These are phyloP conservation scores for Thamnaconus septentrionalis DNA, from an alignment of 2,113 vertebrate genomes.

Conservation along the genomic window DNA sequence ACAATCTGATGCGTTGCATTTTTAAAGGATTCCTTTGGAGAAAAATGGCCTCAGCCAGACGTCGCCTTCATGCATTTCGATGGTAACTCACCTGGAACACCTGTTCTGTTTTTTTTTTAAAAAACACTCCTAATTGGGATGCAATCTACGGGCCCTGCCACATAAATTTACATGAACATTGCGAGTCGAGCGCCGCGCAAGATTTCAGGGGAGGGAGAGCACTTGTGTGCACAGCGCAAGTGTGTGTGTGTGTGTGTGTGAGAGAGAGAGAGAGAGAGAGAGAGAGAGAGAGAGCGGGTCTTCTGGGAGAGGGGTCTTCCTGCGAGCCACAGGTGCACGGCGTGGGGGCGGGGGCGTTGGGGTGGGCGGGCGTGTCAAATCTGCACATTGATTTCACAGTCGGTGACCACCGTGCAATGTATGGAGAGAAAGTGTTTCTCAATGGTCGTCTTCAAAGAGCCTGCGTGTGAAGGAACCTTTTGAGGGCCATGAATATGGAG, in stretches of 20 bases:
- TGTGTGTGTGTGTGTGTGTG: no score
- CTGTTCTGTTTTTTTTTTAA: slow-evolving; percentile 26
- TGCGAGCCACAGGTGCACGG: slow-evolving; percentile 54
- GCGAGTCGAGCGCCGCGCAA: no score
- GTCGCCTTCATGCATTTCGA: no score
- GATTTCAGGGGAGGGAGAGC: no score
- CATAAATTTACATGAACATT: no score
- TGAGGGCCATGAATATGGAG: slow-evolving; percentile 70
- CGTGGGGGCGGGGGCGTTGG: slow-evolving; percentile 28
- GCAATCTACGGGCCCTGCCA: no score
- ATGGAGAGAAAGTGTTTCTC: slow-evolving; percentile 51
- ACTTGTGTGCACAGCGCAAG: no score
- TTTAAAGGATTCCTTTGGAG: no score
- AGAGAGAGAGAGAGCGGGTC: slow-evolving; percentile 36
- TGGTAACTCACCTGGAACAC: no score
- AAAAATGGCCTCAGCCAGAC: no score
- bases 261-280: slow-evolving; percentile 5
- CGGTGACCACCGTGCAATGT: slow-evolving; percentile 50
- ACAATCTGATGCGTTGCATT: no score
- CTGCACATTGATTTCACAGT: slow-evolving; percentile 67
- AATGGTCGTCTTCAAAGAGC: slow-evolving; percentile 56
- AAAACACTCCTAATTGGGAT: neutral
- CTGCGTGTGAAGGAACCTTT: slow-evolving; percentile 46
- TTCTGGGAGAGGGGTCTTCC: slow-evolving; percentile 52
- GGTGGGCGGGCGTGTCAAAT: neutral